A percentile compares a stretch with the other conserved stretches of the same genome.
Evolutionary conservation across 2,797 vertebrate species (phyloP).

Genomic region (Microctenopoma lineatum): DNA sequence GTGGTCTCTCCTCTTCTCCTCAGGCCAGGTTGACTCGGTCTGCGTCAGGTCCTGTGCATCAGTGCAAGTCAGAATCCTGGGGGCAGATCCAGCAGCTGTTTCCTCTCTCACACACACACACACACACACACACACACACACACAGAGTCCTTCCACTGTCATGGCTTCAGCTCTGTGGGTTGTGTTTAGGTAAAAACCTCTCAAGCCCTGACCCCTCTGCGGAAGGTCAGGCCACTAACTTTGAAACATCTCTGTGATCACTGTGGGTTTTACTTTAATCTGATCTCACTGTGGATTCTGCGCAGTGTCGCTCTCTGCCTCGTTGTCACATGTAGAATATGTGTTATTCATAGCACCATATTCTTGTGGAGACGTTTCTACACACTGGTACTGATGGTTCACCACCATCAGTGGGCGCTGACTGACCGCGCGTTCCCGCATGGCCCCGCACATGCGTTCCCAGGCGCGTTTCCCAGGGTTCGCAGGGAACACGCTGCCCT

Average conservation of each 20-base stretch:
- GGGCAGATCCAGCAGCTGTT: constrained; percentile 50
- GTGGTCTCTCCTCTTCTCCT: constrained; percentile 19
- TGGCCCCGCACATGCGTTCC: constrained; percentile 1
- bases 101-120: constrained; percentile 1
- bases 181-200: not conserved
- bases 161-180: not conserved
- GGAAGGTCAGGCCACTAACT: not conserved
- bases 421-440: not conserved
- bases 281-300: too few relatives aligned
- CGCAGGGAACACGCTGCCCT: constrained; percentile 23
- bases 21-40: constrained; percentile 37
- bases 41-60: constrained; percentile 16
- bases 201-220: not conserved
- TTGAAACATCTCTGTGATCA: too few relatives aligned
- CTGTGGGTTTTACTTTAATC: too few relatives aligned
- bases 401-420: constrained; percentile 35
- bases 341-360: too few relatives aligned
- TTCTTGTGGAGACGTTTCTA: too few relatives aligned
- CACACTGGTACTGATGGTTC: not conserved
- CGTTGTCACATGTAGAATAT: too few relatives aligned
- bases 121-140: not conserved
- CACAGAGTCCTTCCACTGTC: not conserved
- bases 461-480: constrained; percentile 29
- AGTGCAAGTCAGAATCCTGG: constrained; percentile 19
- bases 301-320: too few relatives aligned